Base-by-base conservation (phyloP, 2,888 invertebrate species). In the Epirrhoe tristata region DNA sequence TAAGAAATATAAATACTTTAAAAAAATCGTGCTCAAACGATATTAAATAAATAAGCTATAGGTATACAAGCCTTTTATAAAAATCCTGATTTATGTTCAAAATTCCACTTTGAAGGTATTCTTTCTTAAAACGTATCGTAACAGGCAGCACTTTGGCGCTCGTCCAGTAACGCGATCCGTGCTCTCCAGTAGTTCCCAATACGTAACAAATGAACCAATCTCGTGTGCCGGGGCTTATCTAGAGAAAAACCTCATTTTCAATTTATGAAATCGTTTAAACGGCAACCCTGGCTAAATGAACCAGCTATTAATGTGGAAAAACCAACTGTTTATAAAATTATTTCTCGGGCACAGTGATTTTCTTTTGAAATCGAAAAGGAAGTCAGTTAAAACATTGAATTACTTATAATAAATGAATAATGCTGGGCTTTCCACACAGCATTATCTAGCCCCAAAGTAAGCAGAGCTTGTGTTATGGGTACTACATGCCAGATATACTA, bases 61-160 rank as follows among this genome's bases (percentile, higher is more conserved):
- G 6, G 48, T 24, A 24, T 24, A n/a, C n/a, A n/a, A 46, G n/a
- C n/a, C 14, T 46, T 16, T 48, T 14, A 6, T 16, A 0, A 6
- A 48, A 48, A 48, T 16, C 14, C 14, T 48, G 48, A 16, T 48
- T 48, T 16, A 14, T 48, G 14, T 48, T 48, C 48, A 6, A 7
- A 10, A 31, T 16, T 14, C 34, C n/a, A 24, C 7, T 14, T 36
- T 51, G 2, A 46, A 46, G 12, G 32, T 53, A 34, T 63, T 56
- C 39, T 69, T 69, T 74, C 63, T 66, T 58, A 56, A 51, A 63
- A 69, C 62, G 61, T 57, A 48, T 63, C 48, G 56, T 34, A 71
- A 66, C 71, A 63, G 72, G 73, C 67, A 71, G 58, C 70, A 74
- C 72, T 75, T 79, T 78, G 79, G 75, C 73, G 57, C 54, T 12